Evolutionary conservation across 1,140 invertebrate species (phyloP).

Genomic region (Drosophila subobscura): DNA sequence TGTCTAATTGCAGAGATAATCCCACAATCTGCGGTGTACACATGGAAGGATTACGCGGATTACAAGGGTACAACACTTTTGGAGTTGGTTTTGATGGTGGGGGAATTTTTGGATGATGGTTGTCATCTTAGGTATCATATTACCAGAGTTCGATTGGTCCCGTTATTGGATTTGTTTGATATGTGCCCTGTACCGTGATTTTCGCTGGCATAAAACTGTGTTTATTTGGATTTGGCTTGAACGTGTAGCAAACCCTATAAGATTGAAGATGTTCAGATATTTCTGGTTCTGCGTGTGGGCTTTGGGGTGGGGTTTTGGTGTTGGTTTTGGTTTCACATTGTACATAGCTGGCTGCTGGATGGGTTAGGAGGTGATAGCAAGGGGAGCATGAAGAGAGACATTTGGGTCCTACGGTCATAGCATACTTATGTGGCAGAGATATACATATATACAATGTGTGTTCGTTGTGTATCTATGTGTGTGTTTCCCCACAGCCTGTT

Average conservation of each 20-base stretch:
- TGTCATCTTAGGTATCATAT: constrained; percentile 47
- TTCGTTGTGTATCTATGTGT: constrained; percentile 4
- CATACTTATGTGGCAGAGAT: background rate
- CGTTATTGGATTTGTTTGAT: constrained; percentile 81
- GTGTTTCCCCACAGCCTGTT: background rate
- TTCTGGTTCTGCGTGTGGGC: constrained; percentile 9
- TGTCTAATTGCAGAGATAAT: no score
- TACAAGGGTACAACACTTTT: background rate
- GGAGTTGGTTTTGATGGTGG: constrained; percentile 1
- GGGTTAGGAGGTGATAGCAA: no score
- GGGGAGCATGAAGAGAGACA: background rate
- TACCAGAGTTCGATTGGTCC: constrained; percentile 83
- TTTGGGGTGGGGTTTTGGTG: background rate
- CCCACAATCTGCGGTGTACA: no score
- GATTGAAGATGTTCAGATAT: constrained; percentile 42
- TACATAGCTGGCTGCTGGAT: no score
- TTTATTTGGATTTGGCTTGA: constrained; percentile 83
- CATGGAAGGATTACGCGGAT: no score
- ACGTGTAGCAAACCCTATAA: constrained; percentile 83
- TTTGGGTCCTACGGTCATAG: background rate
- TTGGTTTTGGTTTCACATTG: background rate
- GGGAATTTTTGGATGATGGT: constrained; percentile 17
- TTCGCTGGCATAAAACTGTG: constrained; percentile 83
- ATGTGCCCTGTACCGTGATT: constrained; percentile 82
- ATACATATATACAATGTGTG: constrained; percentile 35